Evolutionary conservation across 2,888 invertebrate genomes (phyloP), one percentile per base, ranked within the genome.

Genomic region (Rhyacophila evoluta): DNA sequence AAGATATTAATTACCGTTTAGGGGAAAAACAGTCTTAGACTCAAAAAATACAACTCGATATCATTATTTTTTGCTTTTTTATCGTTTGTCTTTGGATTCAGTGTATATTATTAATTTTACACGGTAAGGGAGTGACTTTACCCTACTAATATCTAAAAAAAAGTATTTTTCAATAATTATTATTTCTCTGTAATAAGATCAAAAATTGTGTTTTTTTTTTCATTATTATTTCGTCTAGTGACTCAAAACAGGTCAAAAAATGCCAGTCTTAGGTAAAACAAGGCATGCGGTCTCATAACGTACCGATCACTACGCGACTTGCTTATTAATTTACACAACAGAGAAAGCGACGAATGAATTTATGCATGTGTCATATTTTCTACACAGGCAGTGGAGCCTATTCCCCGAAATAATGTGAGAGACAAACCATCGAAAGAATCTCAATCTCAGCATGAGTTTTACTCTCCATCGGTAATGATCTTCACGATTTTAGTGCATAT

Each of bases 1-100:
- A 39, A 11, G n/a, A n/a, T n/a, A n/a, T n/a, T n/a, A n/a, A 6
- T 33, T 55, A 55, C 19, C 55, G 4, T 80, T 82, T 81, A 81
- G 79, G 78, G 79, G 75, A 80, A 80, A 82, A 82, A 81, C 82
- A 81, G 82, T 82, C 82, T 82, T 82, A 75, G 81, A 82, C 82
- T 82, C 81, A 78, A 81, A 81, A 81, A 80, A 81, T 81, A 81
- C 76, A 36, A 39, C 68, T 75, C 69, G 41, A 73, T 74, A 75
- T 76, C 71, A 75, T 76, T 55, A 55, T 55, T 55, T 55, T 55
- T 55, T 19, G 55, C 55, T 55, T 55, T 55, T 25, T 55, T 25
- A 73, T 70, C 37, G 38, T 75, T 41, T 78, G 78, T 78, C 78
- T 76, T 76, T 81, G 73, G 81, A 78, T 81, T 78, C 75, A 78